Evolutionary conservation across 2,113 vertebrate species (phyloP), one percentile per base, ranked within the genome.

Genomic region (Choloepus hoffmanni): DNA sequence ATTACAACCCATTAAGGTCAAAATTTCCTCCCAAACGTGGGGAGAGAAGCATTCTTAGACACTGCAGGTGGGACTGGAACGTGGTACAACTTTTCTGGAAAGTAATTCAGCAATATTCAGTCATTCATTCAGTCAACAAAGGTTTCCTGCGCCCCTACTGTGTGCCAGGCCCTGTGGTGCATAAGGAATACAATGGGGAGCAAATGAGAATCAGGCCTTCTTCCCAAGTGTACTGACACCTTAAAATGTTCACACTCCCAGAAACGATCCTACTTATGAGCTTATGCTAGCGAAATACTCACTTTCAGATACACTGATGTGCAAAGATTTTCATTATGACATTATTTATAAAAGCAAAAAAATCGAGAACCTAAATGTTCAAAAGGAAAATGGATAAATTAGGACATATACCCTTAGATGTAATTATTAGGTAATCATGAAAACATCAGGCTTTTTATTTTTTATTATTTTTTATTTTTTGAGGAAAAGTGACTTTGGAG

Each of bases 401-500:
- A 74, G 43, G 11, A 74, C 43, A 48, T 15, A 28, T 6, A 48
- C 43, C 24, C 40, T 15, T 3, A 48, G 45, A 19, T 60, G 58
- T 21, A 60, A 60, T 60, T 60, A 74, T 14, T 5, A 68, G 7
- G 65, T 21, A 68, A n/a, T 33, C 12, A 68, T 67, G 14, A 68
- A 68, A 68, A 68, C 14, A 68, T n/a, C 15, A 10, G 19, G 43
- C 14, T 40, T 81, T 67, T 74, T 28, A 26, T 5, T 55, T 11
- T 58, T n/a, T 45, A 5, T 45, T 45, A 45, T 45, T 45, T 45
- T 36, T 36, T n/a, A 0, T 40, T 87, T 93, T 92, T 48, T 40
- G 55, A 95, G 26, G 58, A 95, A 83, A 92, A 48, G 24, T 28
- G 70, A 81, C 73, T 81, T 79, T 79, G 28, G 13, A 96, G 81